Base-by-base conservation (phyloP, 2,888 invertebrate species). In the Pheosia tremula region DNA sequence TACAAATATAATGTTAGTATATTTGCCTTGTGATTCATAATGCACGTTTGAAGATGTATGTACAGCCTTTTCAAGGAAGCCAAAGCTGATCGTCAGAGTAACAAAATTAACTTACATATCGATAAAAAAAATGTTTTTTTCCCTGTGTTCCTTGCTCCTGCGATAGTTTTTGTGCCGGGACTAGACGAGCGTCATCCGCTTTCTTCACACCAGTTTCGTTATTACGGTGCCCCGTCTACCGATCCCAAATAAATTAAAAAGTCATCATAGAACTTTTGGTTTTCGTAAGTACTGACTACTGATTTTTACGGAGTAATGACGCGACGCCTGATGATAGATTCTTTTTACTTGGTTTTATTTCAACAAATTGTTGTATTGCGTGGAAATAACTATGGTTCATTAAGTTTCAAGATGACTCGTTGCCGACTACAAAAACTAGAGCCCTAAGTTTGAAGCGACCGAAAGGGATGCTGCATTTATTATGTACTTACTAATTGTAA, bases 241-340 rank as follows among this genome's bases (percentile, higher is more conserved):
- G 70, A 79, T 84, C 83, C 85, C 80, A 85, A 85, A 89, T 86
- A 86, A 87, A 89, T 89, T 88, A 90, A 91, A 90, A 89, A 86
- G 78, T 72, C 87, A 87, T 89, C 86, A 79, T 59, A 83, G 74
- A 76, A 70, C 76, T 75, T 70, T 62, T 59, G 24, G 72, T 81
- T 84, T 83, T 83, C 80, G 74, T 75, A 56, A 56, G 41, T 45
- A 24, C 24, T 56, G 11, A 43, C 56, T 45, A 45, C 56, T 36
- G 56, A 56, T 79, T 75, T 73, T 67, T 74, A 74, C 69, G 54
- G 57, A 52, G 65, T 82, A 79, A 83, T 78, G 77, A 80, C 75
- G 67, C 71, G 69, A 73, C 72, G 71, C 71, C 70, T 71, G 62
- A 66, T 62, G 71, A 73, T 73, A 65, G 61, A 57, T 71, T 75